phyloP scores from a whole-genome alignment of 2,113 vertebrate species.

The Azemiops feae region DNA sequence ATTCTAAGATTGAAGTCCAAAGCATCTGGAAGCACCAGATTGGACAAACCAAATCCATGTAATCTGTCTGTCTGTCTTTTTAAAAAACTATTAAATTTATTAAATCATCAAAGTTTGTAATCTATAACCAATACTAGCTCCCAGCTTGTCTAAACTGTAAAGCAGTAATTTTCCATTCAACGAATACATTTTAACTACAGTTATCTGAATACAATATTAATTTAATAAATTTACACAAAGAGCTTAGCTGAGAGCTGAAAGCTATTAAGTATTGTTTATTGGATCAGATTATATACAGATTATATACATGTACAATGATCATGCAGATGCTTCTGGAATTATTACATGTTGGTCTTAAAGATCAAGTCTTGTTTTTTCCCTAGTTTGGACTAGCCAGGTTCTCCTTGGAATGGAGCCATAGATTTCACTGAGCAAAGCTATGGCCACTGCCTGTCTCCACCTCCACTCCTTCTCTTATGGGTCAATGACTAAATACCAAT shows the following conservation, averaged over 20 bases:
- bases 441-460: neutral
- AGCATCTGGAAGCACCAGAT: neutral
- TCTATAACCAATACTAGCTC: neutral
- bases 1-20: neutral
- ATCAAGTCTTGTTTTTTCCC: neutral
- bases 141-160: neutral
- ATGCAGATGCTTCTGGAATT: neutral
- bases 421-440: neutral
- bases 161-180: neutral
- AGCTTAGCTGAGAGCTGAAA: neutral
- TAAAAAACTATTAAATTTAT: neutral
- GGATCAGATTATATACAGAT: neutral
- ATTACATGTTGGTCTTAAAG: neutral
- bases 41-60: neutral
- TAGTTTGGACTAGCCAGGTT: neutral
- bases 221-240: neutral
- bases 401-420: neutral
- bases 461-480: neutral
- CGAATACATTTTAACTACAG: neutral
- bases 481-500: neutral
- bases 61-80: neutral
- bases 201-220: neutral
- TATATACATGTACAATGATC: neutral
- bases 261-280: neutral
- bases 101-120: neutral